Evolutionary conservation across 2,113 vertebrate genomes (phyloP).

Genomic region (Pheucticus melanocephalus): DNA sequence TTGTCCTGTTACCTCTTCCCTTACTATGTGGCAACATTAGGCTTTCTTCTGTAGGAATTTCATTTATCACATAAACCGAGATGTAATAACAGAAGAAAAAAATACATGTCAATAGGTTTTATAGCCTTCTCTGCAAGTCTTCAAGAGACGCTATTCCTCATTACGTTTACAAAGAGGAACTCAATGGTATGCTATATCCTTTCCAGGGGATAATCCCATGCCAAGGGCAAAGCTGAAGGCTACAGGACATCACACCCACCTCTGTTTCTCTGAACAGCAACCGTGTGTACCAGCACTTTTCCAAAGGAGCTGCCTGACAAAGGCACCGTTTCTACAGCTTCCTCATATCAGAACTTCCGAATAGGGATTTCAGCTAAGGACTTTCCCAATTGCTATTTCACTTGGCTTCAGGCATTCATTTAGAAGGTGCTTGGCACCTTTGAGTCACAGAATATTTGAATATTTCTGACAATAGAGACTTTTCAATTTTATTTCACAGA

Average conservation of each 20-base stretch:
- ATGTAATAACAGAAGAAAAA: neutral
- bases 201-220: neutral
- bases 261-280: neutral
- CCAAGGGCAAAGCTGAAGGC: neutral
- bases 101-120: neutral
- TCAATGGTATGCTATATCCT: neutral
- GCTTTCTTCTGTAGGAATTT: neutral
- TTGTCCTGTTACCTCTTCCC: neutral
- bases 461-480: neutral
- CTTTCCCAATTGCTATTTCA: neutral
- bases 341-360: neutral
- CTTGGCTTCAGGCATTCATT: neutral
- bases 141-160: neutral
- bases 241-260: neutral
- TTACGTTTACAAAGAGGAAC: neutral
- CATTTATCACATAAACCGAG: neutral
- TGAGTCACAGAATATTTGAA: neutral
- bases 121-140: neutral
- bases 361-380: neutral
- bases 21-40: neutral
- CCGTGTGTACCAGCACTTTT: neutral
- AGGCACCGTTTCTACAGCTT: neutral
- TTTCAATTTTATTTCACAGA: neutral
- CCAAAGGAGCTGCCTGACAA: neutral
- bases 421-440: neutral